Base-by-base conservation (phyloP, 2,888 invertebrate genomes). In the Sarcophaga subvicina region DNA sequence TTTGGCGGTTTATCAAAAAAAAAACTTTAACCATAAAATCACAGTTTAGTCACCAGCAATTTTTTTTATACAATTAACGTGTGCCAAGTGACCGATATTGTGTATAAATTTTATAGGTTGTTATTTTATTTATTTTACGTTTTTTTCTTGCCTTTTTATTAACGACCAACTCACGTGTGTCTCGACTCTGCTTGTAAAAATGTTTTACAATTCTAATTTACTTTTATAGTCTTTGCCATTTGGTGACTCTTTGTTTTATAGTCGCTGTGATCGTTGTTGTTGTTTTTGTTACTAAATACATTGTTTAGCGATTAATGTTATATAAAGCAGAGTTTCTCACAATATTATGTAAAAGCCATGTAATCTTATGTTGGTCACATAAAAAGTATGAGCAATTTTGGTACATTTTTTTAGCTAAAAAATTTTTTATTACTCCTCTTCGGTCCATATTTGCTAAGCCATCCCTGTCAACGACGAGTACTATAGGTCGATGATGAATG, bases 51-150 rank as follows among this genome's bases (percentile, higher is more conserved):
- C 47, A 62, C 10, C 14, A n/a, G 22, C 17, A 64, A 78, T 71
- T 1, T 37, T 8, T 37, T 37, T 37, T 8, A 54, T 66, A 47
- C 67, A 45, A 67, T 71, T 49, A 78, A 83, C 87, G 83, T 87
- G 87, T 83, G 87, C 87, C 84, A 84, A 87, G 17, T 84, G 87
- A 84, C 84, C 87, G 70, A 84, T 76, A 78, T 79, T 86, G n/a
- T 45, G 14, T 27, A 60, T 64, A 77, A 45, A 80, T 73, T 75
- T 69, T 25, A 70, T 70, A 64, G 75, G 17, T 75, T 59, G 64
- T 75, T 14, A 54, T 54, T 14, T 14, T 54, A 14, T 49, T 49
- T 49, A 8, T 49, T 8, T 49, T 49, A 5, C 4, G 49, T 12
- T 49, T 11, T 3, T 17, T 10, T 17, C 0, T 17, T n/a, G 14